These are phyloP conservation scores for Arizona elegans DNA, from an alignment of 2,113 vertebrate species.

Conservation along the genomic window DNA sequence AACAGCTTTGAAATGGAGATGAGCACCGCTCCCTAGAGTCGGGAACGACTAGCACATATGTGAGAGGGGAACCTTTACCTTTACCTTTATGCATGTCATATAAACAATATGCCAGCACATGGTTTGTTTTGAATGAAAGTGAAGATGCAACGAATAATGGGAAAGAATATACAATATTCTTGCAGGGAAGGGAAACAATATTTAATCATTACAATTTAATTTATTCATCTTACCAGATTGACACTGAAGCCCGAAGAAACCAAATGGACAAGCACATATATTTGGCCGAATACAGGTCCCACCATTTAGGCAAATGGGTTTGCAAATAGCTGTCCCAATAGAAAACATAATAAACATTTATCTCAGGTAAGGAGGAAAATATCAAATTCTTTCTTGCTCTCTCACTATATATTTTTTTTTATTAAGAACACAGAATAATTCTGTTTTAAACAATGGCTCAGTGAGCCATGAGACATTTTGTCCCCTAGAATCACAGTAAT, in stretches of 20 bases:
- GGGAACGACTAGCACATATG: too few species aligned
- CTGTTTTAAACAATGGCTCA: neutral
- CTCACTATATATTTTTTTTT: neutral
- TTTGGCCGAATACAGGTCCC: slow-evolving; percentile 74
- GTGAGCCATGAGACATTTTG: too few species aligned
- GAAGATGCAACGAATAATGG: neutral
- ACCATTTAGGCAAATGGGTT: slow-evolving; percentile 77
- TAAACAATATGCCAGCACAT: neutral
- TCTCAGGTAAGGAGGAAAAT: neutral
- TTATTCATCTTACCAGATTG: slow-evolving; percentile 71
- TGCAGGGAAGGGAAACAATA: neutral
- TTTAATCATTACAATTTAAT: slow-evolving; percentile 34
- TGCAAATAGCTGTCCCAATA: slow-evolving; percentile 73
- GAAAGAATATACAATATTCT: neutral
- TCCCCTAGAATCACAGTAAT: neutral
- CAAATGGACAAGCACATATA: slow-evolving; percentile 70
- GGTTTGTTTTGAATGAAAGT: neutral
- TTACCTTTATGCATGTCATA: too few species aligned
- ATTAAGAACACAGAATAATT: neutral
- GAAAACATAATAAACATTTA: neutral
- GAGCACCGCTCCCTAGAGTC: too few species aligned
- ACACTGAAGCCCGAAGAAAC: slow-evolving; percentile 73
- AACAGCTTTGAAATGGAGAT: too few species aligned
- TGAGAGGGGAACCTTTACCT: too few species aligned
- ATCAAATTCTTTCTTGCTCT: neutral